Evolutionary conservation across 1,140 invertebrate species (phyloP), one percentile per base, ranked within the genome.

Genomic region (Drosophila pruinosa): DNA sequence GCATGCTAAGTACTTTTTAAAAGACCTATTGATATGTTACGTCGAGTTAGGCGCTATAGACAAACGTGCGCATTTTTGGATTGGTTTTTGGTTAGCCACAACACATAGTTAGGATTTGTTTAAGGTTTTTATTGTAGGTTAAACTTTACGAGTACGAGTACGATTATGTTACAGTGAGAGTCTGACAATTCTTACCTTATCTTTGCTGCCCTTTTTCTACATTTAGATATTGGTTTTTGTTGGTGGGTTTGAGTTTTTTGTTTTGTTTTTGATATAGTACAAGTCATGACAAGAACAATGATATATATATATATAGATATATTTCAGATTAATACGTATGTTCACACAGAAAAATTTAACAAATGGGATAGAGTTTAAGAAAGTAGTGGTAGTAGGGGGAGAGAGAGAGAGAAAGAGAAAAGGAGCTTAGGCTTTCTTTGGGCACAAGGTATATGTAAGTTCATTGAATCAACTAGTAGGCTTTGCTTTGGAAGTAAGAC

Each of bases 181-280:
- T 36, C 81, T 70, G 65, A 75, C 73, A 48, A 56, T 78, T 88
- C 94, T 94, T 94, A 95, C 95, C 95, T 96, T 96, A 92, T 96
- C 95, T 91, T 94, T 93, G 92, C 95, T 96, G 93, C 95, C 95
- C 92, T 95, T 96, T 94, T 96, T 96, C 95, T 96, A 93, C 77
- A 80, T 80, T 80, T 38, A 72, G 59, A 74, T 70, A 65, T 63
- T 79, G 68, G 43, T 76, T 54, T 79, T 74, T 72, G 70, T 67
- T 72, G 64, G 64, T 68, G 63, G 78, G 81, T 85, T 77, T 70
- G 85, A 78, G 80, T 78, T 82, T 76, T 73, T 75, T 74, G 71
- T 72, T 77, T 70, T 74, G 77, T 71, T 74, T 61, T 64, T 62
- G 4, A 39, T 74, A 93, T 89, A 92, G 91, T 78, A 85, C 85